These are phyloP conservation scores for Addax nasomaculatus DNA, from an alignment of 2,113 vertebrate genomes.

Conservation along the genomic window DNA sequence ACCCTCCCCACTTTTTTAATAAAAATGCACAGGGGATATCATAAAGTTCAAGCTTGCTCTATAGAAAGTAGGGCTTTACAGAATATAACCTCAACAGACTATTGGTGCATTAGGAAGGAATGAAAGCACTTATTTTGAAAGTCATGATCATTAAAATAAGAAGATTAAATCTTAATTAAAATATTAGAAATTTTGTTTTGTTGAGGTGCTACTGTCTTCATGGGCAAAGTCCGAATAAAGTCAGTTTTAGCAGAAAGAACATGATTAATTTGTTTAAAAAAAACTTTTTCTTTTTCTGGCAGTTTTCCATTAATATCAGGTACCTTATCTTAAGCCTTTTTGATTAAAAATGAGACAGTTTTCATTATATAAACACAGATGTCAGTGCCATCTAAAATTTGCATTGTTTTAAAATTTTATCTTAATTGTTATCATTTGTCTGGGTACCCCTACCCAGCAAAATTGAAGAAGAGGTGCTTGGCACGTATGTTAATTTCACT, in stretches of 20 bases:
- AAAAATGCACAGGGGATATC: slow-evolving; percentile 35
- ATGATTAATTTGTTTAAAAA: slow-evolving; percentile 17
- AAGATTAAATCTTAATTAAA: neutral
- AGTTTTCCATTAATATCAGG: neutral
- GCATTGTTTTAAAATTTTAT: neutral
- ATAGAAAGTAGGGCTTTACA: neutral
- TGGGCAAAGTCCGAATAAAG: neutral
- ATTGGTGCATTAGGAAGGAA: neutral
- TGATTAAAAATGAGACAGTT: neutral
- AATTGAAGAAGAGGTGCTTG: neutral
- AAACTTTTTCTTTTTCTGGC: neutral
- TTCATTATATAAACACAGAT: neutral
- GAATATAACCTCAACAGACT: neutral
- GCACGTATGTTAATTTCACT: neutral
- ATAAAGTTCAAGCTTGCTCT: neutral
- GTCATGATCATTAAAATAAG: neutral
- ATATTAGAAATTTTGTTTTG: neutral
- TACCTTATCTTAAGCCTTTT: neutral
- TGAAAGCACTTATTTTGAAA: slow-evolving; percentile 36
- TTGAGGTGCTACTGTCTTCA: neutral
- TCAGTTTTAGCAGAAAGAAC: neutral
- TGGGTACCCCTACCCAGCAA: neutral
- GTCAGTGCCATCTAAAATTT: neutral
- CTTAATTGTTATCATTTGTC: neutral
- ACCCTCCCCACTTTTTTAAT: neutral